Evolutionary conservation across 2,888 invertebrate species (phyloP).

Genomic region (Sarcophaga caerulescens): DNA sequence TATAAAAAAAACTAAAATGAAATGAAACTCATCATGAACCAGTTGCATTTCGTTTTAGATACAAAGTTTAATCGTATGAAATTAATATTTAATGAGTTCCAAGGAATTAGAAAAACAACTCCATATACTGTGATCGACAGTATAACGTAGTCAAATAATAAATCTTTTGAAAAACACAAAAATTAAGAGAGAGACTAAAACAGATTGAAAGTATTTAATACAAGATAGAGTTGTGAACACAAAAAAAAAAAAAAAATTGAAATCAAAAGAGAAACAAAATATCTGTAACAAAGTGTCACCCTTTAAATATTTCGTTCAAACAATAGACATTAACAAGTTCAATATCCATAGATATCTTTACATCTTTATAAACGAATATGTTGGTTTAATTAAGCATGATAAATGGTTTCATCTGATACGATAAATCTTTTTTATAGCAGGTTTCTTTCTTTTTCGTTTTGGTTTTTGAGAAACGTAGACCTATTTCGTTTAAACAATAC

Average conservation of each 20-base stretch:
- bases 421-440: conserved; percentile 78
- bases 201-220: not conserved
- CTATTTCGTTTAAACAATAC: conserved; percentile 36
- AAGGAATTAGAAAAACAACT: conserved; percentile 25
- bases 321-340: conserved; percentile 48
- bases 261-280: conserved; percentile 20
- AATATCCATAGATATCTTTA: not conserved
- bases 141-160: conserved; percentile 11
- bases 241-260: not conserved
- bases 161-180: conserved; percentile 44
- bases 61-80: conserved; percentile 29
- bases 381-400: conserved; percentile 79
- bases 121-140: not conserved
- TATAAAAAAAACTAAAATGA: not conserved
- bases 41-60: conserved; percentile 21
- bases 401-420: conserved; percentile 77
- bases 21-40: conserved; percentile 36
- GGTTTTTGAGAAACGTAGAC: conserved; percentile 7
- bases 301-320: conserved; percentile 29
- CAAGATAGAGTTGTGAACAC: not conserved
- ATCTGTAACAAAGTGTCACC: conserved; percentile 64
- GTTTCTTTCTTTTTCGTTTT: conserved; percentile 49
- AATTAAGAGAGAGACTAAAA: not conserved
- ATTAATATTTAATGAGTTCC: conserved; percentile 37
- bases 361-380: not conserved